Evolutionary conservation across 1,140 invertebrate genomes (phyloP).

Genomic region (Hyles euphorbiae): DNA sequence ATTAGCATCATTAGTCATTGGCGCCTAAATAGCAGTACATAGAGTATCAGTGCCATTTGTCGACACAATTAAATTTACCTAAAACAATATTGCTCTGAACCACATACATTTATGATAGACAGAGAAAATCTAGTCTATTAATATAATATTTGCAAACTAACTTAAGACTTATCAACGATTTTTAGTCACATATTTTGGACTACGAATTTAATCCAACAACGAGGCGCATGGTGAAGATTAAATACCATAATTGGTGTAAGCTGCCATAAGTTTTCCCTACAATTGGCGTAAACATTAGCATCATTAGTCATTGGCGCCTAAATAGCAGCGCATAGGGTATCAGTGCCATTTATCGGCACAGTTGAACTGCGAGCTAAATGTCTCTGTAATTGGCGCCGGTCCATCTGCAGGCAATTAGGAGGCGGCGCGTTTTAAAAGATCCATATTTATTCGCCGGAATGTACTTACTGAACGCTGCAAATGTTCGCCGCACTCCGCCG

Average conservation of each 20-base stretch:
- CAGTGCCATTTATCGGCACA: conserved; percentile 41
- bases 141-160: too few species aligned
- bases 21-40: conserved; percentile 13
- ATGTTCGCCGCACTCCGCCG: conserved; percentile 18
- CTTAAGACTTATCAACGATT: too few species aligned
- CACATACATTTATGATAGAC: too few species aligned
- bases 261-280: too few species aligned
- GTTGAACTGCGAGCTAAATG: conserved; percentile 41
- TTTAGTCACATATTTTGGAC: too few species aligned
- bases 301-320: conserved; percentile 34
- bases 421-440: conserved; percentile 57
- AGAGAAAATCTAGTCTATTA: too few species aligned
- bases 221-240: too few species aligned
- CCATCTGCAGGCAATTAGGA: conserved; percentile 69
- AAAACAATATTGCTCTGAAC: too few species aligned
- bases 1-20: conserved; percentile 32
- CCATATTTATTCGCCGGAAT: conserved; percentile 58
- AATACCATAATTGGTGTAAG: too few species aligned
- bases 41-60: conserved; percentile 43
- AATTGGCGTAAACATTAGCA: not conserved
- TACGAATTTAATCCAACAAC: too few species aligned
- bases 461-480: conserved; percentile 28
- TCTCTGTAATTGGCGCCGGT: conserved; percentile 57
- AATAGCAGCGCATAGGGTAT: conserved; percentile 22
- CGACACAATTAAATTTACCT: conserved; percentile 30